phyloP scores from a whole-genome alignment of 2,797 vertebrate species.

The Helarctos malayanus region DNA sequence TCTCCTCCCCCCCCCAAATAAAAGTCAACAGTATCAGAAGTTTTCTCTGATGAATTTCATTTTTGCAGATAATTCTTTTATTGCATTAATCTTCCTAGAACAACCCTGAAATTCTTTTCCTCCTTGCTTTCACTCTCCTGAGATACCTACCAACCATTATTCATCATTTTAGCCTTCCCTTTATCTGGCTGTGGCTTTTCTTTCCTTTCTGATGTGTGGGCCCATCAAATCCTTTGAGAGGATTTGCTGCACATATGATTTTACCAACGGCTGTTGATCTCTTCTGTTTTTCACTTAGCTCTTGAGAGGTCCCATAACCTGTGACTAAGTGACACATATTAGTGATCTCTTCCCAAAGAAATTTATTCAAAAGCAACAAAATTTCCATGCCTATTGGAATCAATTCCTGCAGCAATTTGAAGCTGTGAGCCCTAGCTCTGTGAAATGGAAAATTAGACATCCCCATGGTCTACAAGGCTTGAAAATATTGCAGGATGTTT shows the following conservation, averaged over 20 bases:
- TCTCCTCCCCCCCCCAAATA: not conserved
- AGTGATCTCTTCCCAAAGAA: not conserved
- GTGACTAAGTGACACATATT: slow-evolving; percentile 18
- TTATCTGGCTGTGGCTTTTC: not conserved
- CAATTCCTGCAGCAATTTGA: not conserved
- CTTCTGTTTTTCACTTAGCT: not conserved
- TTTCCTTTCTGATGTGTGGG: not conserved
- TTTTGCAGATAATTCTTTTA: not conserved
- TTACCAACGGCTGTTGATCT: not conserved
- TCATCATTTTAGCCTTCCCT: not conserved
- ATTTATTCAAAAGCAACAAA: slow-evolving; percentile 23
- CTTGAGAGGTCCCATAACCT: not conserved
- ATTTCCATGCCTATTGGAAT: slow-evolving; percentile 46
- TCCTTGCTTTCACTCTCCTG: not conserved
- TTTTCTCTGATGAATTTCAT: slow-evolving; percentile 47
- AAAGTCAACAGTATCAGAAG: not conserved
- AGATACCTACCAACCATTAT: not conserved
- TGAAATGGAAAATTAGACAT: slow-evolving; percentile 14
- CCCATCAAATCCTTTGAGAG: not conserved
- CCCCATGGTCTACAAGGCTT: not conserved
- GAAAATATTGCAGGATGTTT: slow-evolving; percentile 30
- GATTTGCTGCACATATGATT: not conserved
- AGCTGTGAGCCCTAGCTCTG: not conserved
- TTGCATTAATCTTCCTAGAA: not conserved
- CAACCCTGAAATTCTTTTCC: not conserved